These are phyloP conservation scores for Stictocephala bisonia DNA, from an alignment of 2,888 invertebrate species.

Conservation along the genomic window DNA sequence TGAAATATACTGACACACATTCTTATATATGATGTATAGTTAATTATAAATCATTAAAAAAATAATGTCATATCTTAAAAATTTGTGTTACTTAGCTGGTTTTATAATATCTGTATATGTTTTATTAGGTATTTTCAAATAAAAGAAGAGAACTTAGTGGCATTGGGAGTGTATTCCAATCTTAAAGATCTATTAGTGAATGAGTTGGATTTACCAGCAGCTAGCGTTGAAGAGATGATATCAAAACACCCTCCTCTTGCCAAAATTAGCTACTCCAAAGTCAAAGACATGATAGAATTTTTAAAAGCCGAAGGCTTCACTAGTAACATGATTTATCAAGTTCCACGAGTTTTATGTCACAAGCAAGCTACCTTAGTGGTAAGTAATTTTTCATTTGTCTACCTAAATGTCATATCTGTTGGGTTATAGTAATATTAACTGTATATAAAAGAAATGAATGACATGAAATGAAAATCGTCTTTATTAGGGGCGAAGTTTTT, in stretches of 20 bases:
- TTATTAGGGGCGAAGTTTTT: too few species aligned
- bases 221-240: conserved; percentile 7
- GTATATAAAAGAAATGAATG: too few species aligned
- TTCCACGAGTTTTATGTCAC: conserved; percentile 20
- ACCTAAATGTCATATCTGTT: too few species aligned
- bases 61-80: too few species aligned
- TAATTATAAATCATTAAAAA: too few species aligned
- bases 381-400: too few species aligned
- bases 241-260: conserved; percentile 64
- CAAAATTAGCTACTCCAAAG: conserved; percentile 64
- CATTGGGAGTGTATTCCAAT: not conserved
- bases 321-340: conserved; percentile 63
- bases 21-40: too few species aligned
- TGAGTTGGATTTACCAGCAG: not conserved
- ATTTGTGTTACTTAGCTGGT: conserved; percentile 11
- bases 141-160: conserved; percentile 7
- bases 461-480: too few species aligned
- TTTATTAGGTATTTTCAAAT: conserved; percentile 18
- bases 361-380: conserved; percentile 30
- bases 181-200: conserved; percentile 11
- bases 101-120: not conserved
- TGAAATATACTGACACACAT: too few species aligned
- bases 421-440: too few species aligned
- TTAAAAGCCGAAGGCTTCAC: conserved; percentile 64
- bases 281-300: conserved; percentile 65